Evolutionary conservation across 2,113 vertebrate genomes (phyloP).

Genomic region (Brachyhypopomus occidentalis): DNA sequence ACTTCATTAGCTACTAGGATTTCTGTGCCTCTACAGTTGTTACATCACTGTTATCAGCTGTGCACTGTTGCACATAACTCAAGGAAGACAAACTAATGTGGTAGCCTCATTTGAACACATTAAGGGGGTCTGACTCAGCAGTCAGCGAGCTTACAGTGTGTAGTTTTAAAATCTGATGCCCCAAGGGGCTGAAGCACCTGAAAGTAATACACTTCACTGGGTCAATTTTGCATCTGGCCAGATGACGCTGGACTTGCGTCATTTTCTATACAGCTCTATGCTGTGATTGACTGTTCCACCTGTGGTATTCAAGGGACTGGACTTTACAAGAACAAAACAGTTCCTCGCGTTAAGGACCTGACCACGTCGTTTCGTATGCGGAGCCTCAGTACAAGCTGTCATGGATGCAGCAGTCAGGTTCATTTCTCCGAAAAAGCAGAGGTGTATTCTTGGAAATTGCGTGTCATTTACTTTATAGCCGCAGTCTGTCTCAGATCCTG

Average conservation of each 20-base stretch:
- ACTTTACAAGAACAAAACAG: constrained; percentile 16
- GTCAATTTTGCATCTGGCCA: not conserved
- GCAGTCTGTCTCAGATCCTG: not conserved
- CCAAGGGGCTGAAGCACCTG: not conserved
- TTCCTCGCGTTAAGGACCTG: not conserved
- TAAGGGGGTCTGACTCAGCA: not conserved
- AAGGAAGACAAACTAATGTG: too few species aligned
- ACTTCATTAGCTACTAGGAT: not conserved
- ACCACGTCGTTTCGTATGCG: not conserved
- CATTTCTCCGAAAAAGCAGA: not conserved
- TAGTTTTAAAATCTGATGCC: not conserved
- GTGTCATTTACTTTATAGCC: constrained; percentile 24
- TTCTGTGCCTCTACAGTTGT: not conserved
- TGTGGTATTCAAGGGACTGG: constrained; percentile 13
- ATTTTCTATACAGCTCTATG: not conserved
- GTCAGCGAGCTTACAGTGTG: not conserved
- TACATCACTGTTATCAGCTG: too few species aligned
- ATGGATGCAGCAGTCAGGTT: constrained; percentile 2
- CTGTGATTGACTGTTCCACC: not conserved
- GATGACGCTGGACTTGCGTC: not conserved
- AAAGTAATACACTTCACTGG: not conserved
- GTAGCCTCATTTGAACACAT: too few species aligned
- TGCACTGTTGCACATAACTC: too few species aligned
- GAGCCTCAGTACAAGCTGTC: not conserved
- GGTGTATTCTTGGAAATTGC: too few species aligned